phyloP scores from a whole-genome alignment of 1,140 invertebrate genomes.

The Meloidogyne exigua region DNA sequence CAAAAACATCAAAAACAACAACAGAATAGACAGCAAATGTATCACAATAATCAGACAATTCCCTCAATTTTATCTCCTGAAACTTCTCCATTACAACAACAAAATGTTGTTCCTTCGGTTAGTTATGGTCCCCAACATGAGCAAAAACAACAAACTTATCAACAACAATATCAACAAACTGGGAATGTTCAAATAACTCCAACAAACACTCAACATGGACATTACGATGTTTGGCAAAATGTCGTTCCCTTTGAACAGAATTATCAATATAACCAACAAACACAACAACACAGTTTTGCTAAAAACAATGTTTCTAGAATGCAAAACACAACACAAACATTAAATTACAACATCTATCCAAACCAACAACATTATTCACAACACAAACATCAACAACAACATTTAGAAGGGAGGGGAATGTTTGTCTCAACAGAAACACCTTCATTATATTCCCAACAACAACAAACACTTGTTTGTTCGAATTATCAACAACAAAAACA shows the following conservation, averaged over 20 bases:
- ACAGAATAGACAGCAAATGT: neutral
- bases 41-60: neutral
- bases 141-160: neutral
- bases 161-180: neutral
- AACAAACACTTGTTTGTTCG: neutral
- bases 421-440: neutral
- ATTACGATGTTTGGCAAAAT: neutral
- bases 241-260: neutral
- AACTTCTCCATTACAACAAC: neutral
- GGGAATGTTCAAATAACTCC: neutral
- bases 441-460: neutral
- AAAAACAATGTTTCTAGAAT: neutral
- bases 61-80: neutral
- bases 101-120: neutral
- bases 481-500: constrained; percentile 4
- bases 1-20: constrained; percentile 2
- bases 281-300: neutral
- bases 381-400: constrained; percentile 4
- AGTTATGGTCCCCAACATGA: neutral
- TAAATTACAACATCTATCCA: neutral
- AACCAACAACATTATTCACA: neutral
- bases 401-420: neutral
- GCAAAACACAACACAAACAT: neutral
- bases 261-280: neutral
- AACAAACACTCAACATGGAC: neutral